These are phyloP conservation scores for Sapayoa aenigma DNA, from an alignment of 2,113 vertebrate genomes.

Conservation along the genomic window DNA sequence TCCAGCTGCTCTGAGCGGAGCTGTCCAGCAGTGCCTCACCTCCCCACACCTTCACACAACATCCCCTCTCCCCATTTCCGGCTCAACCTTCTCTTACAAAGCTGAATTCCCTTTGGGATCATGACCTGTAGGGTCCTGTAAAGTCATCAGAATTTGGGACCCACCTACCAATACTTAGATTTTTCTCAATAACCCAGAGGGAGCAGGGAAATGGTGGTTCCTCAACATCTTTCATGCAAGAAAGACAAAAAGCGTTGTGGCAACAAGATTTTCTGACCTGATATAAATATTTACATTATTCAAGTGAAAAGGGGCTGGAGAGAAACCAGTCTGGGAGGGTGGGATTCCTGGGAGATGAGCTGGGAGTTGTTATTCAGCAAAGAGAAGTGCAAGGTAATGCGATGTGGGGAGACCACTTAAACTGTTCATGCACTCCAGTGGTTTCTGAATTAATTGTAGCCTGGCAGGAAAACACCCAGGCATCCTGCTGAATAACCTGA, in stretches of 20 bases:
- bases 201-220: background rate
- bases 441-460: conserved; percentile 64
- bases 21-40: background rate
- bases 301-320: background rate
- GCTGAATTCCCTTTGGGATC: background rate
- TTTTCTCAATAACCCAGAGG: background rate
- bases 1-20: fast-evolving
- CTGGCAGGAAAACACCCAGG: conserved; percentile 58
- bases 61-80: background rate
- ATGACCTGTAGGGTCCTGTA: background rate
- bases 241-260: background rate
- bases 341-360: background rate
- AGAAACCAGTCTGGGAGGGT: background rate
- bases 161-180: fast-evolving
- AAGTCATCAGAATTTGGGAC: background rate
- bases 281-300: background rate
- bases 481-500: conserved; percentile 51
- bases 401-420: conserved; percentile 24
- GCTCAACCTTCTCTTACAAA: background rate
- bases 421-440: conserved; percentile 46
- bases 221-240: background rate
- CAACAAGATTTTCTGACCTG: background rate
- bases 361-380: background rate
- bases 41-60: background rate
- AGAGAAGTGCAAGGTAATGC: conserved; percentile 10